Percentiles rank a stretch among this genome's conserved stretches.
Conservation (phyloP, 2,888 invertebrate species). For the Eilema griseolum region DNA sequence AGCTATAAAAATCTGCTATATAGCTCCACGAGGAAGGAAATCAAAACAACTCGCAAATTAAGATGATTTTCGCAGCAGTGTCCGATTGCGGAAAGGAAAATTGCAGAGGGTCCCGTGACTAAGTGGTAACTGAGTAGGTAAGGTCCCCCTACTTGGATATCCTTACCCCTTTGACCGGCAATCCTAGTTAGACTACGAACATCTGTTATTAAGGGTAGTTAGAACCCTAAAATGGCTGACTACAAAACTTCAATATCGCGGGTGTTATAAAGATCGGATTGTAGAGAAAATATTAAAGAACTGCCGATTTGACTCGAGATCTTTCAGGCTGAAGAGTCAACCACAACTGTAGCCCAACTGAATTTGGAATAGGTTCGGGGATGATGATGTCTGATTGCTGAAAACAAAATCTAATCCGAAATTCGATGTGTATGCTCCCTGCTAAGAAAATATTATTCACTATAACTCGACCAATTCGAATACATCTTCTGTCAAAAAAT, state of each 20-base stretch:
- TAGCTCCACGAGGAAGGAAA: not conserved
- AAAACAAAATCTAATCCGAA: not conserved
- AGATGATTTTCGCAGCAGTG: not conserved
- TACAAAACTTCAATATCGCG: not conserved
- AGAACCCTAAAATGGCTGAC: not conserved
- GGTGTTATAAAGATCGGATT: too few relatives aligned
- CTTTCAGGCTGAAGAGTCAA: not conserved
- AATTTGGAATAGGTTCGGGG: not conserved
- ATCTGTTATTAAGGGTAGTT: not conserved
- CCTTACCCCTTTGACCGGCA: too few relatives aligned
- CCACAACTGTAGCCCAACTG: not conserved
- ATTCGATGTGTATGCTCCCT: slow-evolving; percentile 1
- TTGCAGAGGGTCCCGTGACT: not conserved
- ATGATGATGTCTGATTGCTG: not conserved
- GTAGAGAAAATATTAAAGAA: not conserved
- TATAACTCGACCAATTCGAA: not conserved
- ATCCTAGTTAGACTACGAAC: too few relatives aligned
- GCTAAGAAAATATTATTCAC: not conserved
- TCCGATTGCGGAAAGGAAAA: not conserved
- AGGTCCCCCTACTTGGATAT: too few relatives aligned
- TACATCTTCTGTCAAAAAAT: not conserved
- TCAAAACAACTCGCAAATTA: not conserved
- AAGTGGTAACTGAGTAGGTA: not conserved
- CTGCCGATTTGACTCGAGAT: not conserved
- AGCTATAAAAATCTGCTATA: not conserved